These are phyloP conservation scores for Deilephila elpenor DNA, from an alignment of 2,888 invertebrate species.

Conservation along the genomic window DNA sequence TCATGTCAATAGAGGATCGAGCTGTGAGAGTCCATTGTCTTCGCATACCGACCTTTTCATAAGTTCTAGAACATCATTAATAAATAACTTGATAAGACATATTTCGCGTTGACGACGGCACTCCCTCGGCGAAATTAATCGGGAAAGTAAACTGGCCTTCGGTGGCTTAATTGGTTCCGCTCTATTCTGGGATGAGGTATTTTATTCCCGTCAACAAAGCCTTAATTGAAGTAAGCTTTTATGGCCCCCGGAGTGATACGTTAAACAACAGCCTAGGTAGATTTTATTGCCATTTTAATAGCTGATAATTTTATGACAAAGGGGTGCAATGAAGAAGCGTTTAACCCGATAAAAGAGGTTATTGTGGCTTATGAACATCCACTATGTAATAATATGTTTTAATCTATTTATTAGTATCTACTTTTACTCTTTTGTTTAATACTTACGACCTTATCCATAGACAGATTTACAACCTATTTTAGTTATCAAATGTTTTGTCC, in stretches of 20 bases:
- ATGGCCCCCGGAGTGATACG: conserved; percentile 38
- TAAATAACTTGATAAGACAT: conserved; percentile 41
- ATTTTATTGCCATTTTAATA: not conserved
- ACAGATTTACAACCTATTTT: too few relatives aligned
- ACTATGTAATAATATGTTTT: too few relatives aligned
- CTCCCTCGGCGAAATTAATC: conserved; percentile 70
- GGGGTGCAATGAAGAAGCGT: too few relatives aligned
- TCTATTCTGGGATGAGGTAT: conserved; percentile 56
- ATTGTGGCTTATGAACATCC: too few relatives aligned
- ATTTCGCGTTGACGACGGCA: conserved; percentile 52
- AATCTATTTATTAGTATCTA: too few relatives aligned
- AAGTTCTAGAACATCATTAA: conserved; percentile 33
- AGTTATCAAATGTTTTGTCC: too few relatives aligned
- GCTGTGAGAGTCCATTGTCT: conserved; percentile 7
- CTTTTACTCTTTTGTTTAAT: not conserved
- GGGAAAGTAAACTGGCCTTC: conserved; percentile 76
- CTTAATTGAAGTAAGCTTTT: conserved; percentile 53
- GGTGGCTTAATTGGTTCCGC: conserved; percentile 66
- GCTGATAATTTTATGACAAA: not conserved
- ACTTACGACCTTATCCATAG: too few relatives aligned
- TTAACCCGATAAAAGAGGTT: too few relatives aligned
- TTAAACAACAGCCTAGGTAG: not conserved
- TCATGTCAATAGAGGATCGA: not conserved
- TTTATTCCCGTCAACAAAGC: conserved; percentile 56
- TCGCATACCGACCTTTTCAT: conserved; percentile 37